Evolutionary conservation across 2,113 vertebrate genomes (phyloP), one percentile per base, ranked within the genome.

Genomic region (Willisornis vidua): DNA sequence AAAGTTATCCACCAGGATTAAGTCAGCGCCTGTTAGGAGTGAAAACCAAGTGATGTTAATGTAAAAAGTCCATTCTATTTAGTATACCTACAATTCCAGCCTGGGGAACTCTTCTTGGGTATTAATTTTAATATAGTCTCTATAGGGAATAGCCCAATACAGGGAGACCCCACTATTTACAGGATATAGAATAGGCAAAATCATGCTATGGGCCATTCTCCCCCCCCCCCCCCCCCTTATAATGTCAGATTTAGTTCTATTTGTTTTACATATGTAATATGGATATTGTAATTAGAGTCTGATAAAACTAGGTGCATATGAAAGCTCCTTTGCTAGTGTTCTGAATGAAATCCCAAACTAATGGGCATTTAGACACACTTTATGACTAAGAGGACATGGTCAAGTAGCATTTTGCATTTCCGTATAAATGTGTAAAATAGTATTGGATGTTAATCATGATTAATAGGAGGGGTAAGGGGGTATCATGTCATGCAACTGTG

Each of bases 41-140:
- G 86, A 87, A 97, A 97, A 89, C 66, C 68, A 94, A 55, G 52
- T 71, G 54, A 80, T 61, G 5, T 46, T 95, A 95, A 96, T 94
- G 62, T 85, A 51, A 25, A 93, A 15, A 88, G 70, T 23, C 16
- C 89, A 43, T 94, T 95, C 20, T 81, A 37, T 48, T 35, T 91
- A 89, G 41, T 45, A 72, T 48, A n/a, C 35, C 57, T 67, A 67
- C 43, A 97, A 92, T 95, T 97, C 52, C 37, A 94, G 70, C 65
- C 91, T 24, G 3, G 29, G 23, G 43, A 96, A 67, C 17, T 87
- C 37, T 74, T 88, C 12, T 45, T 76, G 52, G 25, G 35, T 96
- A 62, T 96, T 97, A 97, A 87, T 95, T 72, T 58, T 57, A 75
- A 76, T 80, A 58, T 10, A 2, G 37, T 76, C 31, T 91, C 35